Evolutionary conservation across 2,113 vertebrate species (phyloP).

Genomic region (Cynoglossus semilaevis): DNA sequence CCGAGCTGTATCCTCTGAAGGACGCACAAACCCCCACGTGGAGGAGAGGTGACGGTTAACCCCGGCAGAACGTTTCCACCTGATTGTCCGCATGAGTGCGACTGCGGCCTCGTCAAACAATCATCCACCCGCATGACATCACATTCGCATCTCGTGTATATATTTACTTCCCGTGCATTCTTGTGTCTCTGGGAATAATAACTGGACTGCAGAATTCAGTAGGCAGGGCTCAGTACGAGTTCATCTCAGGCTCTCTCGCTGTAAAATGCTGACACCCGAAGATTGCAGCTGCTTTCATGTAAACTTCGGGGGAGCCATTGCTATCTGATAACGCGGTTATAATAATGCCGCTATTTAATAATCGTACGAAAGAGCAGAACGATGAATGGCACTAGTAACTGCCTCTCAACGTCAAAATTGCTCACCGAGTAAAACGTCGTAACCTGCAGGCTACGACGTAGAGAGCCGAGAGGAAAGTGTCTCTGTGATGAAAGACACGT

Average conservation of each 20-base stretch:
- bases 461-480: no score
- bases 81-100: conserved; percentile 4
- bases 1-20: conserved; percentile 49
- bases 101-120: conserved; percentile 16
- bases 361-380: conserved; percentile 5
- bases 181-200: background rate
- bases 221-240: background rate
- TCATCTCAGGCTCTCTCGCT: conserved; percentile 2
- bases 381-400: background rate
- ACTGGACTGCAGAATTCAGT: conserved; percentile 8
- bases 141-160: conserved; percentile 16
- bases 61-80: conserved; percentile 30
- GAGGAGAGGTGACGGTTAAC: conserved; percentile 21
- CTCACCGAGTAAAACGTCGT: no score
- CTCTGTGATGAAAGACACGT: no score
- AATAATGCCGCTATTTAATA: background rate
- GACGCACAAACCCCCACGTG: conserved; percentile 21
- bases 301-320: background rate
- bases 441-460: no score
- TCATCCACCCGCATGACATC: conserved; percentile 7
- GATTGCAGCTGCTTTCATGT: background rate
- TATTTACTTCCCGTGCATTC: no score
- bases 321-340: background rate
- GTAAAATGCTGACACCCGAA: background rate
- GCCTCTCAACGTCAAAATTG: background rate